Percentiles rank a stretch among this genome's conserved stretches.
Evolutionary conservation across 2,888 invertebrate species (phyloP).

Genomic region (Myopa testacea): DNA sequence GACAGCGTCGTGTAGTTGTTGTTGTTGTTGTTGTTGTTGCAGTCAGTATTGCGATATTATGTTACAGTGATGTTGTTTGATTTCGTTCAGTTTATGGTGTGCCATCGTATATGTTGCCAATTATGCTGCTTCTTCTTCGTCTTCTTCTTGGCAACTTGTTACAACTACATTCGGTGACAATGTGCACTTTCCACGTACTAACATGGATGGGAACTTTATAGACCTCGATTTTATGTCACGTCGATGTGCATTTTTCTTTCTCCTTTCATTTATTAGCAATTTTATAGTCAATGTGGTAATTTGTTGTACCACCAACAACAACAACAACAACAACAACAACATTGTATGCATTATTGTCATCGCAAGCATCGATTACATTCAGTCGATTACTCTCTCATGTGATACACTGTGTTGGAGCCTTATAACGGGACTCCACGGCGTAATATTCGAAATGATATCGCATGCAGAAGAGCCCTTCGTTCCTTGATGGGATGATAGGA

Average conservation of each 20-base stretch:
- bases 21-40: slow-evolving; percentile 16
- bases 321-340: no score
- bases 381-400: no score
- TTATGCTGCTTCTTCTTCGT: neutral
- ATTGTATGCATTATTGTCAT: no score
- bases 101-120: slow-evolving; percentile 1
- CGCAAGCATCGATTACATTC: no score
- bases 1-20: slow-evolving; percentile 27
- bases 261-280: neutral
- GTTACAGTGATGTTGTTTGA: neutral
- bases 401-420: no score
- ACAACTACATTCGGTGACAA: neutral
- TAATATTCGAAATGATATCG: no score
- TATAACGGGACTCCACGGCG: no score
- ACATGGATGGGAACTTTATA: slow-evolving; percentile 56
- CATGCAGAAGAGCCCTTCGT: no score
- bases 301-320: no score
- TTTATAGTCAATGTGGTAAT: neutral
- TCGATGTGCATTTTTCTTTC: slow-evolving; percentile 2
- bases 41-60: neutral
- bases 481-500: no score
- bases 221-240: slow-evolving; percentile 63
- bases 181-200: slow-evolving; percentile 17
- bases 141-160: neutral
- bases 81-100: neutral